Evolutionary conservation across 53 echinoderm and acorn worm species (phyloP), one percentile per base, ranked within the genome.

Genomic region (Luidia sarsii): DNA sequence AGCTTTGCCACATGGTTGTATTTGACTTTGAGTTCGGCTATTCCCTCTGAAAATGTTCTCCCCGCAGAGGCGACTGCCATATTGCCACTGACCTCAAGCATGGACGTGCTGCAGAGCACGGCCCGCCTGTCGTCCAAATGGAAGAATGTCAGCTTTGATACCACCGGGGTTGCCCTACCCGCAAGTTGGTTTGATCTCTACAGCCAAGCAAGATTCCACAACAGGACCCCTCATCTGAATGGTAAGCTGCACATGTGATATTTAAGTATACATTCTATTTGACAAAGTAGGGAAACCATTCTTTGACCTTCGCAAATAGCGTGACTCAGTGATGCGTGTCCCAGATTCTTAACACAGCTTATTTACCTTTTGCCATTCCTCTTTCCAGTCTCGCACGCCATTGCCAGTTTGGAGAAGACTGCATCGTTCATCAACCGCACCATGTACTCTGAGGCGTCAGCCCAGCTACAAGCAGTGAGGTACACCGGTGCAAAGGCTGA

Each of bases 131-230:
- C 89, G 7, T 10, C 79, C 13, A 18, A 34, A 34, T 88, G 92
- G 88, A 92, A 88, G 82, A 71, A 73, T 18, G 8, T 46, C 37
- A 57, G 61, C 45, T 38, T 38, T 23, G 81, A 88, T 34, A 21
- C 41, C 5, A 50, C 46, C 9, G 88, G 88, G 46, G 75, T 84
- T 57, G 28, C 64, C 39, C 66, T 92, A n/a, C 83, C 86, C 11
- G 62, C 67, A 37, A 18, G 20, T 48, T 95, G 95, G 95, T 92
- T 89, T 64, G 82, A 33, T 50, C 66, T 87, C 2, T 92, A 92
- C 38, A 90, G 87, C 39, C 85, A 87, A 33, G 87, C 89, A 54
- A 61, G 90, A 28, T 96, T 93, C 69, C 83, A 86, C 39, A 48
- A 80, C 20, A 53, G 16, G 39, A 96, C 86, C n/a, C 85, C 90